These are phyloP conservation scores for Styela plicata DNA, from an alignment of 23 tunicate species.

Conservation along the genomic window DNA sequence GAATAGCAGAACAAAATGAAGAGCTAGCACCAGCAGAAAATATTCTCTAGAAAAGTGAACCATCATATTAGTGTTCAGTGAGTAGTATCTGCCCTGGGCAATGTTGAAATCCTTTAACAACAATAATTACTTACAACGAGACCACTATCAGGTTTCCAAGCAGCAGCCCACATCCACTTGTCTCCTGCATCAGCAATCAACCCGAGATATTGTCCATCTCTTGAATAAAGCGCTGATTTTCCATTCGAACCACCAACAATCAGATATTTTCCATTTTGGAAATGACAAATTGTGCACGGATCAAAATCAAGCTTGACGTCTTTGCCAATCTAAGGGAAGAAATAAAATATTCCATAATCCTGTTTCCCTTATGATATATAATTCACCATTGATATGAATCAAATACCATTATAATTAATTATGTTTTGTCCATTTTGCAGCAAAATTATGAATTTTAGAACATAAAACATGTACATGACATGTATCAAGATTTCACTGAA, in stretches of 20 bases:
- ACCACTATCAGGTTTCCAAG: conserved; percentile 51
- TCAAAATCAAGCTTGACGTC: conserved; percentile 83
- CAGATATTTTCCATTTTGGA: conserved; percentile 73
- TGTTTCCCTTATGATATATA: too few relatives aligned
- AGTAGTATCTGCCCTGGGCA: too few relatives aligned
- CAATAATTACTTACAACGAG: conserved; percentile 44
- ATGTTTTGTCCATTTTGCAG: too few relatives aligned
- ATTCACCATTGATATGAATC: too few relatives aligned
- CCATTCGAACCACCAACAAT: conserved; percentile 81
- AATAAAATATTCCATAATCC: background rate
- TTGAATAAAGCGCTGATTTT: conserved; percentile 43
- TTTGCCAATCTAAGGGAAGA: conserved; percentile 90
- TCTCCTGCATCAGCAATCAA: conserved; percentile 47
- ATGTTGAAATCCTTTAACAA: background rate
- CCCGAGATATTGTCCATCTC: conserved; percentile 73
- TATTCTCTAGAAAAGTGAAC: too few relatives aligned
- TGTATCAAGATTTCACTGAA: too few relatives aligned
- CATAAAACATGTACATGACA: too few relatives aligned
- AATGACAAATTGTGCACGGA: conserved; percentile 70
- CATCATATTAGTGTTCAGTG: too few relatives aligned
- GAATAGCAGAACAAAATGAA: too few relatives aligned
- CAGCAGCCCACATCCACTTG: conserved; percentile 93
- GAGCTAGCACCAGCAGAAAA: too few relatives aligned
- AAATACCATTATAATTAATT: too few relatives aligned
- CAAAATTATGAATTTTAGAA: too few relatives aligned